phyloP scores from a whole-genome alignment of 2,888 invertebrate genomes.

The Euphydryas editha region DNA sequence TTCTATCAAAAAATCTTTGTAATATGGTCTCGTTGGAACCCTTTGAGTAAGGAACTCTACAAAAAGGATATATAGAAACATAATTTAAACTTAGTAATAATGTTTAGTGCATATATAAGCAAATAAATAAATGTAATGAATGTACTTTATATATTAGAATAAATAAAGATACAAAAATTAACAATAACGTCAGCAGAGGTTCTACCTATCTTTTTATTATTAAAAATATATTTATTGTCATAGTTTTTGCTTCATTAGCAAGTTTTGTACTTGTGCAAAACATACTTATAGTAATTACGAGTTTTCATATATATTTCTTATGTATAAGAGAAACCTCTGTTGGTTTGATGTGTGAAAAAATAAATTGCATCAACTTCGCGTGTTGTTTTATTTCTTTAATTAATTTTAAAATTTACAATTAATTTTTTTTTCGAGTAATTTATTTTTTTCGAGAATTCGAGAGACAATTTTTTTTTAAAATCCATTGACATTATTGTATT shows the following conservation, averaged over 20 bases:
- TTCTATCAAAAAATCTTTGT: too few species aligned
- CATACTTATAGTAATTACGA: conserved; percentile 10
- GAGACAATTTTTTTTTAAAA: too few species aligned
- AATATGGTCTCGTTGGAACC: too few species aligned
- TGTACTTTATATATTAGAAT: not conserved
- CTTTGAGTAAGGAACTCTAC: too few species aligned
- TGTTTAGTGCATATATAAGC: too few species aligned
- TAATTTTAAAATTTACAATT: conserved; percentile 2
- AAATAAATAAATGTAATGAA: too few species aligned
- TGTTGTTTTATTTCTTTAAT: not conserved
- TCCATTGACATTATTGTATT: too few species aligned
- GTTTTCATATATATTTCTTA: conserved; percentile 15
- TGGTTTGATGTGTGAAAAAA: not conserved
- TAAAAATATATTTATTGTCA: conserved; percentile 13
- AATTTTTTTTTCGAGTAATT: too few species aligned
- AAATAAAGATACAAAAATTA: conserved; percentile 1
- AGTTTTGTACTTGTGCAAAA: conserved; percentile 15
- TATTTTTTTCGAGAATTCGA: too few species aligned
- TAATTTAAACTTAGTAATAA: too few species aligned
- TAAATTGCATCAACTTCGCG: not conserved
- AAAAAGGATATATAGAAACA: too few species aligned
- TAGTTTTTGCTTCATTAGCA: conserved; percentile 17
- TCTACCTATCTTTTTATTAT: conserved; percentile 11
- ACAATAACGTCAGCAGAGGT: not conserved
- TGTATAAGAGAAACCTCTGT: not conserved